Evolutionary conservation across 53 echinoderm and acorn worm genomes (phyloP).

Genomic region (Antedon mediterranea): DNA sequence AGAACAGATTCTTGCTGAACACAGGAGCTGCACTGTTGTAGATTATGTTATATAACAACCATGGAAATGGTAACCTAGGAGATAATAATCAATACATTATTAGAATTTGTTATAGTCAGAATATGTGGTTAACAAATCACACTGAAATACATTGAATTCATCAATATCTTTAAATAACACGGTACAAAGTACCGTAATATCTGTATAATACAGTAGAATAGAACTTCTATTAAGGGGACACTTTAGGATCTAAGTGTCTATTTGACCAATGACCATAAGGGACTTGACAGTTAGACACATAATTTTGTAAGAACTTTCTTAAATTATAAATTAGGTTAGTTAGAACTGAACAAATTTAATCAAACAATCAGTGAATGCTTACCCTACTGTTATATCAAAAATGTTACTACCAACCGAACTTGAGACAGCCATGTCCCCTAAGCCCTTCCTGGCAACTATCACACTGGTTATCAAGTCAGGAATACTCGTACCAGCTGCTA

Average conservation of each 20-base stretch:
- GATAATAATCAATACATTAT: background rate
- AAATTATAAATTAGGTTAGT: no score
- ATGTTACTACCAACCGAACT: conserved; percentile 99
- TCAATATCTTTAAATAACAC: no score
- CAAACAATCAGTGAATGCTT: conserved; percentile 8
- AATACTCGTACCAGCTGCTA: conserved; percentile 98
- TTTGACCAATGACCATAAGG: no score
- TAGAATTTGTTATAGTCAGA: no score
- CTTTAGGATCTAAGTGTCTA: no score
- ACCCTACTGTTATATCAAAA: conserved; percentile 95
- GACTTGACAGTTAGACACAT: no score
- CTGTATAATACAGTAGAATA: no score
- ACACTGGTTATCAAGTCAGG: conserved; percentile 96
- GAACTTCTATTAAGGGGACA: no score
- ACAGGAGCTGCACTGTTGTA: conserved; percentile 18
- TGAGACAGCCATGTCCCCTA: conserved; percentile 96
- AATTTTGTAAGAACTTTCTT: no score
- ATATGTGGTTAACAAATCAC: no score
- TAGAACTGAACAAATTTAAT: background rate
- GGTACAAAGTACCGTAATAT: no score
- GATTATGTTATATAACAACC: conserved; percentile 53
- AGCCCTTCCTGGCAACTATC: conserved; percentile 91
- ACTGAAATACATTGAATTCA: no score
- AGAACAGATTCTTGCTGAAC: conserved; percentile 63
- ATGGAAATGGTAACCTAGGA: conserved; percentile 83